Base-by-base conservation (phyloP, 2,888 invertebrate genomes). In the Lithophane socia region DNA sequence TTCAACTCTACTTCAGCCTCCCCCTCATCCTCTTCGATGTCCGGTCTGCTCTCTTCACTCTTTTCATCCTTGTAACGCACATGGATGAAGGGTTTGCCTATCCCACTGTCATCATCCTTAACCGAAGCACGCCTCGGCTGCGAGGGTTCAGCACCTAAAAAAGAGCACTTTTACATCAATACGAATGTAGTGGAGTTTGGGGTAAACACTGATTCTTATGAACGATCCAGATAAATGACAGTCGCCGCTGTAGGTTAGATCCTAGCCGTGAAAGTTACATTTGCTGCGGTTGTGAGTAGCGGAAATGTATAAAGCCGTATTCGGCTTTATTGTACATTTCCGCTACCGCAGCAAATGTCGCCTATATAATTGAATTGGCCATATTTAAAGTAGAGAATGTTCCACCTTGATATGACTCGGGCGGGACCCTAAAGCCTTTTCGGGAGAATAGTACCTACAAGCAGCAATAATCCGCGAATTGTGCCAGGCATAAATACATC, bases 41-140 rank as follows among this genome's bases (percentile, higher is more conserved):
- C 13, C 21, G 7, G 12, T 61, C 13, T 21, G 58, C 1, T 42
- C 8, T 47, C 16, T 37, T 37, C 37, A 44, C 24, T 68, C 4
- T 37, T 29, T 8, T 71, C 21, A 8, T 81, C 68, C 13, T 76
- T 69, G 24, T 82, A 78, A 10, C 47, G 68, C 4, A 85, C 72
- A 37, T 0, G 64, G 18, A 37, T 5, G 1, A 29, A 44, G 5
- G 60, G 49, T 60, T 56, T 68, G 8, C 56, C 42, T 29, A 10
- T 52, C 10, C 56, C 67, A 37, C 29, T 74, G n/a, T 18, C 29
- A 37, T 71, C 70, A 18, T 80, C 83, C 16, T 54, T 60, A 8
- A 37, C 0, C 21, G 47, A 1, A 3, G 68, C 24, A 47, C 44
- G 82, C n/a, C 9, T 29, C 0, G n/a, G 37, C 18, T 44, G 49